Conservation (phyloP, 1,140 invertebrate species). For the Berghia stephanieae region DNA sequence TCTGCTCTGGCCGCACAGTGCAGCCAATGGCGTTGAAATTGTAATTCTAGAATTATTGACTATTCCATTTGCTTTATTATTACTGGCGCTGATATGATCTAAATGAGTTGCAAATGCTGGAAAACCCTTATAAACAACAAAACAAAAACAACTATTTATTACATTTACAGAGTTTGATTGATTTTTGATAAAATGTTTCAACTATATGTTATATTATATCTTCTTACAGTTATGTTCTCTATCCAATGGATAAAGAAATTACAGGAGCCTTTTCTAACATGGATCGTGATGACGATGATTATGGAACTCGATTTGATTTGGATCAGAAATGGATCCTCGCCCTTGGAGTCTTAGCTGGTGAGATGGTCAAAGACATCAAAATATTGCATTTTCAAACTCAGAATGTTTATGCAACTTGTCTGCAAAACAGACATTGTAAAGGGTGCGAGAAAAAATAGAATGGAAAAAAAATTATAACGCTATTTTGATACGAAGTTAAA, state of each 20-base stretch:
- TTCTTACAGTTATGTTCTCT: slow-evolving; percentile 17
- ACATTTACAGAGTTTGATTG: too few relatives aligned
- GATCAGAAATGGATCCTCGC: slow-evolving; percentile 86
- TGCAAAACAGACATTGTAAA: too few relatives aligned
- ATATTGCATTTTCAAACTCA: too few relatives aligned
- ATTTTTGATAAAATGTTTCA: neutral
- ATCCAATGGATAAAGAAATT: slow-evolving; percentile 42
- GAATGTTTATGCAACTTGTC: too few relatives aligned
- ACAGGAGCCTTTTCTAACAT: slow-evolving; percentile 44
- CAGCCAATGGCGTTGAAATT: too few relatives aligned
- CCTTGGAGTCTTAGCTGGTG: slow-evolving; percentile 70
- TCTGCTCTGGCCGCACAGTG: too few relatives aligned
- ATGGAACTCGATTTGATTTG: slow-evolving; percentile 50
- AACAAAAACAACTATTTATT: neutral
- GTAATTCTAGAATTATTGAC: too few relatives aligned
- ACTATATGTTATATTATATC: neutral
- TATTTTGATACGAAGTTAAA: too few relatives aligned
- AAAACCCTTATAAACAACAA: neutral
- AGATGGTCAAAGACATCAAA: too few relatives aligned
- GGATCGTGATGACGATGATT: slow-evolving; percentile 32
- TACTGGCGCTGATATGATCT: neutral
- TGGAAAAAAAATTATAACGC: too few relatives aligned
- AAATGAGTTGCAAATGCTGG: neutral
- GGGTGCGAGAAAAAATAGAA: too few relatives aligned
- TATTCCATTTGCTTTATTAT: neutral